Base-by-base conservation (phyloP, 2,797 vertebrate genomes). In the Yasuhikotakia modesta region DNA sequence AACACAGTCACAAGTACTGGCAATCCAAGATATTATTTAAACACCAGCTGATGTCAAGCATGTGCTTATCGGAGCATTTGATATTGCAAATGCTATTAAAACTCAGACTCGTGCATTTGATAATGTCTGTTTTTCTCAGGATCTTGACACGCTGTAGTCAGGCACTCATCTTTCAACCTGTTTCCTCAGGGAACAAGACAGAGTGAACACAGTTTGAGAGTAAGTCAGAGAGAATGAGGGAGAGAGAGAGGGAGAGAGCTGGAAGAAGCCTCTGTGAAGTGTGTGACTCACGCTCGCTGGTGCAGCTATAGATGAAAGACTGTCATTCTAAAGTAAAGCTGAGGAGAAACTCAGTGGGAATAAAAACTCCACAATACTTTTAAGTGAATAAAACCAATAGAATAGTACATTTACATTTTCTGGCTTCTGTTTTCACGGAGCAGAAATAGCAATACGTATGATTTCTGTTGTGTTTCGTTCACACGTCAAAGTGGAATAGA, bases 31-130 rank as follows among this genome's bases (percentile, higher is more conserved):
- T 21, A 30, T 71, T 78, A 63, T 55, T 70, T 45, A 70, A 78
- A 78, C 68, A 78, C 58, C 27, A 52, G 57, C 12, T n/a, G 21
- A 64, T 64, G 58, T 58, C 76, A 71, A 71, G n/a, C 58, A 21
- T 45, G 58, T 78, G 68, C 68, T 78, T 78, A 78, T 70, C 58
- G 53, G 35, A 4, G 22, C 46, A 70, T 78, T 78, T 78, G 76
- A 78, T 78, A 78, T 78, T 13, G 57, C 63, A 78, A 78, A 71
- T 70, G 68, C 58, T 78, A 78, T 78, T 78, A 78, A 70, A 70
- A 78, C 68, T 70, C 46, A 12, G 75, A 77, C 65, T 68, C 19
- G 68, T 30, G 58, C 68, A 70, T 64, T 78, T 71, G 76, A 78
- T 78, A 71, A 53, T 71, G 76, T 77, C 75, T 70, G 76, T 78